Conservation (phyloP, 2,888 invertebrate genomes). For the Cremastinae sp. region DNA sequence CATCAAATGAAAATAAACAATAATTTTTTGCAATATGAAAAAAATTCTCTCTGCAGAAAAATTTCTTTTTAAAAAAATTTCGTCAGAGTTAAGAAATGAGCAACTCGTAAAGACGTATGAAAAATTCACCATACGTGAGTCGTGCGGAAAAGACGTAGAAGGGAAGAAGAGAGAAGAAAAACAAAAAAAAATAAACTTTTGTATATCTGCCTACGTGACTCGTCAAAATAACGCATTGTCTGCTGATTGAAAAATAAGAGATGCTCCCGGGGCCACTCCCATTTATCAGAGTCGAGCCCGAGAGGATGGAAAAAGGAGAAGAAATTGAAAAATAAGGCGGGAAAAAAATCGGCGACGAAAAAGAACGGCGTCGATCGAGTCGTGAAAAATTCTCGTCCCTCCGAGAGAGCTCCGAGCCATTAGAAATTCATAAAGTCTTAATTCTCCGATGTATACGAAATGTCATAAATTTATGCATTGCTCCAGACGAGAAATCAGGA, state of each 20-base stretch:
- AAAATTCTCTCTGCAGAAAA: no score
- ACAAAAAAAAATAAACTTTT: no score
- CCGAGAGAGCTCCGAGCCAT: slow-evolving; percentile 45
- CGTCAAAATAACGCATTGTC: slow-evolving; percentile 51
- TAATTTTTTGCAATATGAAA: no score
- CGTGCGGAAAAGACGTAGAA: no score
- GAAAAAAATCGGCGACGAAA: background rate
- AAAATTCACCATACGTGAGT: no score
- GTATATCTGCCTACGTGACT: slow-evolving; percentile 36
- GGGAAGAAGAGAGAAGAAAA: no score
- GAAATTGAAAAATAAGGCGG: background rate
- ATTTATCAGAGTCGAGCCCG: slow-evolving; percentile 31
- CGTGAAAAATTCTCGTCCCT: slow-evolving; percentile 14
- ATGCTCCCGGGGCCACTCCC: slow-evolving; percentile 44
- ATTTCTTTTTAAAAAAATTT: no score
- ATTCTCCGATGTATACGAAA: slow-evolving; percentile 39
- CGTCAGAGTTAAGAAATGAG: no score
- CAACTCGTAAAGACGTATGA: no score
- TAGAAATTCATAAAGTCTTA: slow-evolving; percentile 50
- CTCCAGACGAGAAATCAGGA: slow-evolving; percentile 2
- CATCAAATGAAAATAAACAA: no score
- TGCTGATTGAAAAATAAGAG: slow-evolving; percentile 33
- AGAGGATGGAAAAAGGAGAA: no score
- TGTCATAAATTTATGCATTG: slow-evolving; percentile 55
- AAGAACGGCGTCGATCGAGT: slow-evolving; percentile 9